Evolutionary conservation across 2,113 vertebrate genomes (phyloP).

Genomic region (Asarcornis scutulata): DNA sequence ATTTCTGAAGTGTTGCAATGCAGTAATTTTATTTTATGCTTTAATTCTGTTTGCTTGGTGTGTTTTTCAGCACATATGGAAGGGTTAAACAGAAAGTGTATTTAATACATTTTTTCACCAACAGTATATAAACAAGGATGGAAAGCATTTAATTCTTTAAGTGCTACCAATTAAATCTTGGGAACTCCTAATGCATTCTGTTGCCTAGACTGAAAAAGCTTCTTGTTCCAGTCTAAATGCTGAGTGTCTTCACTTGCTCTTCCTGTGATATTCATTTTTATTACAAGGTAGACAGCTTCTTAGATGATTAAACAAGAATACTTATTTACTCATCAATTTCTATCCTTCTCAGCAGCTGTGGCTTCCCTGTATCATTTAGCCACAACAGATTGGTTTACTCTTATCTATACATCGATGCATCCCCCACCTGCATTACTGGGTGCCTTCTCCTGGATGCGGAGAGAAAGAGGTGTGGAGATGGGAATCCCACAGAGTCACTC

Average conservation of each 20-base stretch:
- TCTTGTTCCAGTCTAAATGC: not conserved
- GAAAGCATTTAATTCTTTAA: not conserved
- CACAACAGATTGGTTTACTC: not conserved
- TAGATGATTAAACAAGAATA: not conserved
- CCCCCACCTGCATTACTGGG: not conserved
- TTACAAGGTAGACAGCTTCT: not conserved
- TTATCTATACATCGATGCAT: no score
- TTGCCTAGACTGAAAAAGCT: not conserved
- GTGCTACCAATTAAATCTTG: not conserved
- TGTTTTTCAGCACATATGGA: not conserved
- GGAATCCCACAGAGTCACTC: not conserved
- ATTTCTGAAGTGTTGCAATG: not conserved
- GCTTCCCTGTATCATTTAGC: not conserved
- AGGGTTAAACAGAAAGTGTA: not conserved
- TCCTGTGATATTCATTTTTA: not conserved
- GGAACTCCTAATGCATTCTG: not conserved
- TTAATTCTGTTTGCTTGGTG: not conserved
- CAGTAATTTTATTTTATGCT: not conserved
- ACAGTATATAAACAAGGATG: not conserved
- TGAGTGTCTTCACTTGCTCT: not conserved
- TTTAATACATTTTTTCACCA: not conserved
- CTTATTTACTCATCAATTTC: not conserved
- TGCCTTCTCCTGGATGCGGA: not conserved
- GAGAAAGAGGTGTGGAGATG: not conserved
- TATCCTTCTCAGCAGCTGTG: not conserved